A percentile compares a stretch with the other conserved stretches of the same genome.
Evolutionary conservation across 2,113 vertebrate species (phyloP).

Genomic region (Anguilla japonica): DNA sequence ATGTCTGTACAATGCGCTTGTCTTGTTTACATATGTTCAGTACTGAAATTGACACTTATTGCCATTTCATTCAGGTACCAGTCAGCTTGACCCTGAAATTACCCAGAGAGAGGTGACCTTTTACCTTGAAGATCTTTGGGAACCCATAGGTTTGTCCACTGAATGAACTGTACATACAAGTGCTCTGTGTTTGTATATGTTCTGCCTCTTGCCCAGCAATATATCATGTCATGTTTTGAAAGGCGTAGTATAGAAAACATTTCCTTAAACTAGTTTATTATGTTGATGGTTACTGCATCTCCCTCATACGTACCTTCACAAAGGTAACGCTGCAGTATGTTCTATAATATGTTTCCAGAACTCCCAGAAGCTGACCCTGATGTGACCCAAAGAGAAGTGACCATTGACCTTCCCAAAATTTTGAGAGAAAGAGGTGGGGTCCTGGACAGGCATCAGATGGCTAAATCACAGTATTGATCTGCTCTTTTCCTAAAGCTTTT

Average conservation of each 20-base stretch:
- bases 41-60: slow-evolving; percentile 7
- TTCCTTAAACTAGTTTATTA: neutral
- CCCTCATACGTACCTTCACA: too few species aligned
- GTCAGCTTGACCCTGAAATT: neutral
- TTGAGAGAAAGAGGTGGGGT: neutral
- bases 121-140: slow-evolving; percentile 22
- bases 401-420: neutral
- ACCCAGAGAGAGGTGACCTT: neutral
- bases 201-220: neutral
- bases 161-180: neutral
- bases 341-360: neutral
- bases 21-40: neutral
- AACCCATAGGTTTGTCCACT: slow-evolving; percentile 6
- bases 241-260: neutral
- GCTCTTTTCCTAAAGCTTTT: neutral
- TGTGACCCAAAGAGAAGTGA: slow-evolving; percentile 17
- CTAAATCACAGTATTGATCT: neutral
- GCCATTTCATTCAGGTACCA: slow-evolving; percentile 38
- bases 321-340: neutral
- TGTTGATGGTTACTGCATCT: too few species aligned
- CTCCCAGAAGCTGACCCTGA: neutral
- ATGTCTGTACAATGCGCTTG: too few species aligned
- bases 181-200: neutral
- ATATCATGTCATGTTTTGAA: neutral
- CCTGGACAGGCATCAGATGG: neutral